Conservation (phyloP, 2,113 vertebrate genomes). For the Mugil cephalus region DNA sequence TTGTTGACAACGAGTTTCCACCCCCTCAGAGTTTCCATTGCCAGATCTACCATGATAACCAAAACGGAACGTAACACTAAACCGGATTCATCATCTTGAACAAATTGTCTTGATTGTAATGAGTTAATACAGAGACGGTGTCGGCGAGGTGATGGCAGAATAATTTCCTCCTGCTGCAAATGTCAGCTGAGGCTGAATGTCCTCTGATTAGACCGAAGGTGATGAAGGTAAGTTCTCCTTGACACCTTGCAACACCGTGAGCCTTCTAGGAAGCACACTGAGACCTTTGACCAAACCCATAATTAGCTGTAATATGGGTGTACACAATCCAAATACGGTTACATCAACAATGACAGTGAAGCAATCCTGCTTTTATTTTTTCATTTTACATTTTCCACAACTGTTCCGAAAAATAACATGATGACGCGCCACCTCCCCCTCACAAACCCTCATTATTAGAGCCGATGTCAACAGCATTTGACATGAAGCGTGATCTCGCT, state of each 20-base stretch:
- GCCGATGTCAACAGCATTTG: conserved; percentile 23
- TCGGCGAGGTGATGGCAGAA: conserved; percentile 23
- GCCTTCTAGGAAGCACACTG: conserved; percentile 27
- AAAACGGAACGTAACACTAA: conserved; percentile 31
- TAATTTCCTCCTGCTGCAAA: conserved; percentile 57
- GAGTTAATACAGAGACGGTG: conserved; percentile 38
- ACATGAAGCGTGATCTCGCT: conserved; percentile 30
- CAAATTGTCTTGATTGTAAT: conserved; percentile 39
- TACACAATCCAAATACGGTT: conserved; percentile 52
- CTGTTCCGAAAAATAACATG: conserved; percentile 58
- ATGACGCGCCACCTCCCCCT: conserved; percentile 47
- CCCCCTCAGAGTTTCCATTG: conserved; percentile 60
- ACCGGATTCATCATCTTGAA: conserved; percentile 47
- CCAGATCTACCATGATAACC: conserved; percentile 40
- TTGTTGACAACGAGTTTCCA: conserved; percentile 66
- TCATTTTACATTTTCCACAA: conserved; percentile 53
- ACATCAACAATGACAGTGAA: conserved; percentile 58
- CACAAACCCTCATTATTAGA: conserved; percentile 35
- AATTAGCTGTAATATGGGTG: conserved; percentile 64
- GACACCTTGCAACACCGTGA: conserved; percentile 44
- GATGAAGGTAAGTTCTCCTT: conserved; percentile 58
- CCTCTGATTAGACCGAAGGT: conserved; percentile 57
- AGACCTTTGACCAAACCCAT: conserved; percentile 51
- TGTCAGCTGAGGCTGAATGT: conserved; percentile 29
- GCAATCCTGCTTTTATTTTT: conserved; percentile 30